Base-by-base conservation (phyloP, 2,888 invertebrate genomes). In the Drosophila barbarae region DNA sequence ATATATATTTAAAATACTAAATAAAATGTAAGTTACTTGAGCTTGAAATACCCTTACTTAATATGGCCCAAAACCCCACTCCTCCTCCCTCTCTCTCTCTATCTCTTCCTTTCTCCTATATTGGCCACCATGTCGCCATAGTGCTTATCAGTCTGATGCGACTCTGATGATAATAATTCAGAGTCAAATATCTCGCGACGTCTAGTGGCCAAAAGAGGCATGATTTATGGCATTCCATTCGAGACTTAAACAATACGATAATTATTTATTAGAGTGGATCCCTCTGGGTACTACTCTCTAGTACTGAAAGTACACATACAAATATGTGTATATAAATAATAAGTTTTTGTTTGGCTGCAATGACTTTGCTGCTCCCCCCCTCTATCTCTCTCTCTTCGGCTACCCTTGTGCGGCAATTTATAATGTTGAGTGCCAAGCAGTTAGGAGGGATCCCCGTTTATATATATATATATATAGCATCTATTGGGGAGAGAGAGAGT, bases 221-320 rank as follows among this genome's bases (percentile, higher is more conserved):
- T 72, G 72, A 72, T 72, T 72, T 72, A 72, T 69, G 72, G 72
- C 64, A 72, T 57, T 72, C 56, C 59, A 72, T 73, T 67, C 63
- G 72, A 72, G 73, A 73, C 70, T 72, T 70, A 64, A 72, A 72
- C 70, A 73, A 72, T 72, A 72, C 73, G 72, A 73, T 73, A 73
- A 73, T 73, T 73, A 73, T 73, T 73, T 73, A 73, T 73, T 72
- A 70, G 67, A 67, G 51, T 46, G 35, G 49, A 42, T 30, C 41
- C 46, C 53, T 28, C 42, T 34, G 44, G 15, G 44, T 18, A 26
- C 46, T 32, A 46, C 46, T 32, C 46, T 32, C 46, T 13, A 18
- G 30, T 26, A 42, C 26, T 42, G 47, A 10, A 38, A 15, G 66
- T 59, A 53, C 59, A 59, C 46, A 69, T 36, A 70, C 55, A 65